phyloP scores from a whole-genome alignment of 1,140 invertebrate species.

The Cotesia vestalis region DNA sequence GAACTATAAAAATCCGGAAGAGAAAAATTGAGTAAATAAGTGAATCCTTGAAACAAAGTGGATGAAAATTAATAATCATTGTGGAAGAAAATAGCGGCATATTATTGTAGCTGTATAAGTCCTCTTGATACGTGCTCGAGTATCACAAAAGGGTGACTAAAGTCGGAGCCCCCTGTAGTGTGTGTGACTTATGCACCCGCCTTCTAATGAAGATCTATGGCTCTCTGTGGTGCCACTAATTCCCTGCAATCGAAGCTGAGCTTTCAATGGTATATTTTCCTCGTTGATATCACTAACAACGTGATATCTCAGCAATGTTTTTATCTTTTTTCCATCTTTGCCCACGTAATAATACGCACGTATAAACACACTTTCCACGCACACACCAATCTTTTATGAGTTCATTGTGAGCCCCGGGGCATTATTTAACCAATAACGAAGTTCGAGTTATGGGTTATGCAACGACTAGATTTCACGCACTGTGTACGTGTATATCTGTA shows the following conservation, averaged over 20 bases:
- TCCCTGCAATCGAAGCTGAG: conserved; percentile 28
- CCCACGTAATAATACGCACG: not conserved
- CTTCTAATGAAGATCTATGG: conserved; percentile 56
- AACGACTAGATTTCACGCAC: conserved; percentile 2
- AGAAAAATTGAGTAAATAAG: not conserved
- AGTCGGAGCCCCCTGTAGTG: conserved; percentile 43
- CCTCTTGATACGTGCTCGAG: conserved; percentile 49
- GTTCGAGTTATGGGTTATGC: conserved; percentile 3
- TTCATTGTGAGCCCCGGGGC: conserved; percentile 1
- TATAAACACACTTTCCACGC: too few relatives aligned
- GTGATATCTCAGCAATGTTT: too few relatives aligned
- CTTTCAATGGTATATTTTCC: conserved; percentile 28
- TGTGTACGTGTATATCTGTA: too few relatives aligned
- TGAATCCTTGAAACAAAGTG: conserved; percentile 14
- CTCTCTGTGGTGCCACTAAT: conserved; percentile 40
- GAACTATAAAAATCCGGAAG: not conserved
- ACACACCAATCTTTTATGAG: not conserved
- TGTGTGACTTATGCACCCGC: conserved; percentile 53
- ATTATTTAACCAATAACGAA: conserved; percentile 1
- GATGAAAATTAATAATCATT: conserved; percentile 49
- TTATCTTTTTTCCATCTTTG: not conserved
- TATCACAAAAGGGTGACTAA: conserved; percentile 54
- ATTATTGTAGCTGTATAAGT: conserved; percentile 39
- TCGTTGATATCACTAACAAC: too few relatives aligned
- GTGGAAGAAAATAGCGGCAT: conserved; percentile 42